Base-by-base conservation (phyloP, 2,113 vertebrate genomes). In the Megatriorchis doriae region DNA sequence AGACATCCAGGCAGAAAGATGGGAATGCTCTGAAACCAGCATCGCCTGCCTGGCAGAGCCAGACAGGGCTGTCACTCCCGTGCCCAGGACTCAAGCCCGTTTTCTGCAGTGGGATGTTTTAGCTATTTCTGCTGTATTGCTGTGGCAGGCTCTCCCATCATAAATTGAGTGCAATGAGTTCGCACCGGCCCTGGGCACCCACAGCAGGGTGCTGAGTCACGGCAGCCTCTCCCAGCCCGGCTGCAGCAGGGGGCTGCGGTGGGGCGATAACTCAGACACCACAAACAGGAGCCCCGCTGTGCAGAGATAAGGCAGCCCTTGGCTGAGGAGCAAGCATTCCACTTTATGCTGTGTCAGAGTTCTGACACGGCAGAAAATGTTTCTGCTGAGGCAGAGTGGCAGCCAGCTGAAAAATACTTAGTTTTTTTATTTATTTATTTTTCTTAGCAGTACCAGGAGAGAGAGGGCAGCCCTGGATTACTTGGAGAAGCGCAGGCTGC, bases 321-420 rank as follows among this genome's bases (percentile, higher is more conserved):
- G 48, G 68, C 36, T 31, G 3, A 18, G 38, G 58, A 21, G 83
- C 68, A 27, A 27, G 61, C 1, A 4, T 3, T 26, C 47, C 11
- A 7, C 23, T 47, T 77, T 43, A 6, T 70, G 96, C 96, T 96
- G 96, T 16, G 95, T 97, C 96, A 97, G 58, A 43, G 3, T 91
- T 65, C 47, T 97, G 95, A 97, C 80, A 2, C n/a, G 5, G 96
- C 95, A 96, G 52, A 95, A 95, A 93, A 74, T 11, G 31, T 52
- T 92, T 73, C 81, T 96, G 96, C 94, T 94, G 93, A 95, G 92
- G 61, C 75, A 68, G 25, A 3, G 42, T 0, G 21, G 75, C 38
- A 45, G 25, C 27, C 66, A 8, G 36, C 16, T 88, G 70, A 45
- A 56, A 87, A 92, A 63, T 53, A 92, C 47, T 1, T 36, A 8